phyloP scores from a whole-genome alignment of 2,113 vertebrate genomes.

The Fulmarus glacialis region DNA sequence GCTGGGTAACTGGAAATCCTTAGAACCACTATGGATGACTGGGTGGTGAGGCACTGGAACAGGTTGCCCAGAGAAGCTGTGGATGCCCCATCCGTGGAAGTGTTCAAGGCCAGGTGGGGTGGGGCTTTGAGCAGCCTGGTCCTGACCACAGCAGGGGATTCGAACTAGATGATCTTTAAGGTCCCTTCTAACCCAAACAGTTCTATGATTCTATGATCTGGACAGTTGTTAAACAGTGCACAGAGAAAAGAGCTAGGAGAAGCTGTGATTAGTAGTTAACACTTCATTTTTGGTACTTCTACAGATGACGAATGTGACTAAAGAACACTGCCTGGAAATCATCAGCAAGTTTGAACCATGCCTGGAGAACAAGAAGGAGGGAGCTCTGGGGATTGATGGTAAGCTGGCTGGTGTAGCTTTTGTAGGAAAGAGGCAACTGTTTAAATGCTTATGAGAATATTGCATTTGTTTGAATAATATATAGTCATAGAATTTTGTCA shows the following conservation, averaged over 20 bases:
- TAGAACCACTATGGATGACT: background rate
- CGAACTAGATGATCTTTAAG: no score
- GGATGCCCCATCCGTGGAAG: background rate
- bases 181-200: background rate
- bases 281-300: background rate
- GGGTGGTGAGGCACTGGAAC: background rate
- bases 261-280: background rate
- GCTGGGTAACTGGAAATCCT: slow-evolving; percentile 41
- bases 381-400: slow-evolving; percentile 94
- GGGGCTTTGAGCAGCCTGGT: background rate
- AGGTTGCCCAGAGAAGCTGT: background rate
- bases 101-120: background rate
- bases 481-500: background rate
- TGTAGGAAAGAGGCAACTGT: background rate
- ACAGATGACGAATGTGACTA: slow-evolving; percentile 89
- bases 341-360: slow-evolving; percentile 94
- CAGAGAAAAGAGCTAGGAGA: background rate
- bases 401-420: slow-evolving; percentile 21
- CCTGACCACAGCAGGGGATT: no score
- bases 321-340: slow-evolving; percentile 89
- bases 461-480: background rate
- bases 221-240: background rate
- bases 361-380: slow-evolving; percentile 87
- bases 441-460: background rate
- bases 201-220: background rate